Evolutionary conservation across 2,113 vertebrate species (phyloP).

Genomic region (Elephantulus edwardii): DNA sequence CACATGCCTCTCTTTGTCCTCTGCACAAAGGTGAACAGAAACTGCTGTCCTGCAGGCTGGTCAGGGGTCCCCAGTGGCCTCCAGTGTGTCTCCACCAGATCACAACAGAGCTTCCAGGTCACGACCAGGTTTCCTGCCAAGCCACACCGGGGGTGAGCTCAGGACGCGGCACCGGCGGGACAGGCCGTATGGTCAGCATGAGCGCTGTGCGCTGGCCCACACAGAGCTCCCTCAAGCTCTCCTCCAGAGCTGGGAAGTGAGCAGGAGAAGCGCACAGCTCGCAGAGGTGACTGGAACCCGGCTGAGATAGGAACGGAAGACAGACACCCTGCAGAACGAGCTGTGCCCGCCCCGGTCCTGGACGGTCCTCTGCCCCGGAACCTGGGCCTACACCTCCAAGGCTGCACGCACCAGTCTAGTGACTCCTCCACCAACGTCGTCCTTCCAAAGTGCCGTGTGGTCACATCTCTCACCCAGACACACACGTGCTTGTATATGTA

Average conservation of each 20-base stretch:
- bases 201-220: no score
- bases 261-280: no score
- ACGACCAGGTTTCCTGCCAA: no score
- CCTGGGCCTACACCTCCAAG: accelerated
- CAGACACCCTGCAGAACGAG: no score
- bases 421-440: accelerated
- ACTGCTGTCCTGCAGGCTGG: accelerated
- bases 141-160: no score
- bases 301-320: no score
- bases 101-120: accelerated
- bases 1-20: not conserved
- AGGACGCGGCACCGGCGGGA: no score
- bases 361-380: not conserved
- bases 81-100: not conserved
- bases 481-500: no score
- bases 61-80: not conserved
- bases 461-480: accelerated
- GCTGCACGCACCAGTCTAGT: accelerated
- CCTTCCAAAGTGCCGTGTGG: not conserved
- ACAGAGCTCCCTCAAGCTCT: no score
- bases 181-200: no score
- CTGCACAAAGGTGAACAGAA: not conserved
- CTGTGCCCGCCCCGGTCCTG: accelerated
- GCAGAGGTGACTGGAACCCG: no score
- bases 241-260: no score